Conservation (phyloP, 2,888 invertebrate species). For the Dynastes maya region DNA sequence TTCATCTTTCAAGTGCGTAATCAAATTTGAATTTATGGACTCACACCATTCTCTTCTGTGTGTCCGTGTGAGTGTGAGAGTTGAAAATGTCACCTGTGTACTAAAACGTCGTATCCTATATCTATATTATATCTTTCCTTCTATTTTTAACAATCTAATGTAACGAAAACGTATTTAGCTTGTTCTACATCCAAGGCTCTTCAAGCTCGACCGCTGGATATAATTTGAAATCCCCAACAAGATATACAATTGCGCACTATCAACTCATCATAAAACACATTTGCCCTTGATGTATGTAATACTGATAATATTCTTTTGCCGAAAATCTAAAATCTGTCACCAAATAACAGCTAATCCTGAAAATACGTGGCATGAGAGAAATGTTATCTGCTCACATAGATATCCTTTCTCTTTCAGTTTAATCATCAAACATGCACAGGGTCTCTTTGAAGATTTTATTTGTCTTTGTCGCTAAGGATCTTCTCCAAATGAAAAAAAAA, state of each 20-base stretch:
- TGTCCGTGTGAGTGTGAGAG: conserved; percentile 7
- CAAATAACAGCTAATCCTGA: too few relatives aligned
- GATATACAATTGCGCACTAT: too few relatives aligned
- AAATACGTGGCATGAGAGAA: too few relatives aligned
- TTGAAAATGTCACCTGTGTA: conserved; percentile 37
- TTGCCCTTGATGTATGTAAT: too few relatives aligned
- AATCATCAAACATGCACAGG: too few relatives aligned
- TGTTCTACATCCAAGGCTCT: not conserved
- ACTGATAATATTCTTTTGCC: not conserved
- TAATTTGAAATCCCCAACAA: conserved; percentile 9
- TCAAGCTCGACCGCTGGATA: not conserved
- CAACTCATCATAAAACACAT: too few relatives aligned
- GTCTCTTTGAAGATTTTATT: too few relatives aligned
- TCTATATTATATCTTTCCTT: conserved; percentile 28
- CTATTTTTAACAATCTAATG: conserved; percentile 34
- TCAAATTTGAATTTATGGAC: conserved; percentile 38
- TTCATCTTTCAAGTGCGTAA: conserved; percentile 46
- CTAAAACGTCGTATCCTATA: conserved; percentile 23
- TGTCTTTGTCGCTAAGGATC: too few relatives aligned
- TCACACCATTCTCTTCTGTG: conserved; percentile 2
- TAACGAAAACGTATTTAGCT: conserved; percentile 14
- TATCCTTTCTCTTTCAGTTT: too few relatives aligned
- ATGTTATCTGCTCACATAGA: too few relatives aligned
- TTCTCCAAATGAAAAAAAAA: too few relatives aligned
- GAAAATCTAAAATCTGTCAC: too few relatives aligned